Conservation (phyloP, 2,888 invertebrate genomes). For the Baccha elongata region DNA sequence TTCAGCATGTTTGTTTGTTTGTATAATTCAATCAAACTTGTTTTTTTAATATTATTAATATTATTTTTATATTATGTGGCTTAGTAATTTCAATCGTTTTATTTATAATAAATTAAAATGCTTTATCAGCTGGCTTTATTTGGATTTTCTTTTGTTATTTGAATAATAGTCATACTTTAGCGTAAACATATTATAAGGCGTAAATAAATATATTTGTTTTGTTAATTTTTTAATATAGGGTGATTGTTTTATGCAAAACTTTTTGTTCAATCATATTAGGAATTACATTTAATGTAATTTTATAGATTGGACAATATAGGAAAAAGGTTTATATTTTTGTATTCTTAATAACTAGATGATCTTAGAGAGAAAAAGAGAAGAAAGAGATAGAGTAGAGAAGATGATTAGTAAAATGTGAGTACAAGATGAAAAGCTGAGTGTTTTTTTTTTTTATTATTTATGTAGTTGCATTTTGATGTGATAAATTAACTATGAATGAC, state of each 20-base stretch:
- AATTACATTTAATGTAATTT: slow-evolving; percentile 50
- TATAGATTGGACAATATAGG: slow-evolving; percentile 47
- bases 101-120: slow-evolving; percentile 45
- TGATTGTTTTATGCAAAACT: slow-evolving; percentile 70
- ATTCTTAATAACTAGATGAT: slow-evolving; percentile 53
- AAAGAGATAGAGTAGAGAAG: slow-evolving; percentile 11
- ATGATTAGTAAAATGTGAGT: slow-evolving; percentile 15
- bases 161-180: slow-evolving; percentile 32
- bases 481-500: background rate
- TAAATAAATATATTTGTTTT: slow-evolving; percentile 36
- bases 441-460: slow-evolving; percentile 5
- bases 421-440: slow-evolving; percentile 10
- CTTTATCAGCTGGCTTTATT: slow-evolving; percentile 42
- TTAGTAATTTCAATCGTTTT: slow-evolving; percentile 16
- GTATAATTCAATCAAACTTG: too few relatives aligned
- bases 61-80: background rate
- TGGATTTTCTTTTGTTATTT: slow-evolving; percentile 39
- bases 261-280: slow-evolving; percentile 44
- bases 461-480: background rate
- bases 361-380: slow-evolving; percentile 16
- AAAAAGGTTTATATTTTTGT: slow-evolving; percentile 43
- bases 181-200: slow-evolving; percentile 23
- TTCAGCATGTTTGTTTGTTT: slow-evolving; percentile 50
- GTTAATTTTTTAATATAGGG: slow-evolving; percentile 27
- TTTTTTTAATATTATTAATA: slow-evolving; percentile 8